These are phyloP conservation scores for Sipha maydis DNA, from an alignment of 2,888 invertebrate species.

Conservation along the genomic window DNA sequence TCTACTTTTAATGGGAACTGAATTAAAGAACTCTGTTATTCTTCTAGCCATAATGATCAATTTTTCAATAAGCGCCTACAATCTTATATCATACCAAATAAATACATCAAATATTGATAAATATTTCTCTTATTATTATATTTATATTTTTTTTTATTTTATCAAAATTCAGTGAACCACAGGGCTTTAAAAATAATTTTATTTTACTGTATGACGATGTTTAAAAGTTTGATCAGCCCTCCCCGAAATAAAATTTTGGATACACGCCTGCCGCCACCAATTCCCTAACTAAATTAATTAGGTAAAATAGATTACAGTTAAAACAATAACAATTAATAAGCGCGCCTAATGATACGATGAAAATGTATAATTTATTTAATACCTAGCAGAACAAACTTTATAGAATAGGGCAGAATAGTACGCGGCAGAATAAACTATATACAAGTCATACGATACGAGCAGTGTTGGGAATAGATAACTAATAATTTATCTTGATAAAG, in stretches of 20 bases:
- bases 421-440: neutral
- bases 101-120: neutral
- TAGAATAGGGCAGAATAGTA: too few species aligned
- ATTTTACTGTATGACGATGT: neutral
- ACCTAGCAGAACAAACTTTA: too few species aligned
- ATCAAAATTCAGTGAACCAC: neutral
- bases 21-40: constrained; percentile 12
- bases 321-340: too few species aligned
- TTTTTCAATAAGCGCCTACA: neutral
- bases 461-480: too few species aligned
- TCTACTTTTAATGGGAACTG: constrained; percentile 6
- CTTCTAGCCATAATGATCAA: constrained; percentile 18
- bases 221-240: too few species aligned
- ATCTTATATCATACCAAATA: neutral
- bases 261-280: too few species aligned
- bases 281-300: too few species aligned
- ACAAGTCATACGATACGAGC: neutral
- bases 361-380: neutral
- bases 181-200: neutral
- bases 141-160: neutral
- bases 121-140: neutral
- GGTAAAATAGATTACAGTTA: too few species aligned
- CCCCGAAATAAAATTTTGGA: too few species aligned
- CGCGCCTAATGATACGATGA: neutral
- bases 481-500: too few species aligned